Conservation (phyloP, 2,113 vertebrate genomes). For the Prunella fulvescens region DNA sequence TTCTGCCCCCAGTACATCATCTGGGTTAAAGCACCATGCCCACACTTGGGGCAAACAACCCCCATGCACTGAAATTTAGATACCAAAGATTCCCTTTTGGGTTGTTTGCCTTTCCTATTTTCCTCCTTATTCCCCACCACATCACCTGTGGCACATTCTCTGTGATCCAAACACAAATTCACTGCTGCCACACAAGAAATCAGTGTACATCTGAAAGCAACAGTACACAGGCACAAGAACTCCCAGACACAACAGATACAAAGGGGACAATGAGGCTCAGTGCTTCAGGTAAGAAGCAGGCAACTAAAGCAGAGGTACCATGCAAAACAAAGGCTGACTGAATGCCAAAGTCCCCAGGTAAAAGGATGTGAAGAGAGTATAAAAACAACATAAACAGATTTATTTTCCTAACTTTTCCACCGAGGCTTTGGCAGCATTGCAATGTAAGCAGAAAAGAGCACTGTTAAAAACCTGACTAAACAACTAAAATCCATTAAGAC, state of each 20-base stretch:
- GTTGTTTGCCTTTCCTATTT: background rate
- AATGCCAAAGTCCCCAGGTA: background rate
- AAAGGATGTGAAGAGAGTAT: background rate
- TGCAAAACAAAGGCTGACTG: background rate
- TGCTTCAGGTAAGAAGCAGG: background rate
- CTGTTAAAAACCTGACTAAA: background rate
- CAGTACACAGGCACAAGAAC: background rate
- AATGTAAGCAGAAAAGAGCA: background rate
- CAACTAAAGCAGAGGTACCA: background rate
- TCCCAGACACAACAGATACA: background rate
- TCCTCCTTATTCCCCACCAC: background rate
- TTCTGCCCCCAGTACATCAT: background rate
- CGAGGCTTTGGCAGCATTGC: background rate
- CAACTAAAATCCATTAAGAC: background rate
- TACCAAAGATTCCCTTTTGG: background rate
- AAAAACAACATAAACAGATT: background rate
- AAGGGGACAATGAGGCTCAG: background rate
- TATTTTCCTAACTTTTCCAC: constrained; percentile 7
- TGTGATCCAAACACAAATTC: background rate
- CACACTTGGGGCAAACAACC: background rate
- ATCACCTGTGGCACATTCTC: background rate
- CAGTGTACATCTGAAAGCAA: background rate
- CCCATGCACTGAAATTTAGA: background rate
- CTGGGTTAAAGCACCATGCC: background rate
- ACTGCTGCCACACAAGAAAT: background rate